Conservation (phyloP, 1,140 invertebrate species). For the Cydia amplana region DNA sequence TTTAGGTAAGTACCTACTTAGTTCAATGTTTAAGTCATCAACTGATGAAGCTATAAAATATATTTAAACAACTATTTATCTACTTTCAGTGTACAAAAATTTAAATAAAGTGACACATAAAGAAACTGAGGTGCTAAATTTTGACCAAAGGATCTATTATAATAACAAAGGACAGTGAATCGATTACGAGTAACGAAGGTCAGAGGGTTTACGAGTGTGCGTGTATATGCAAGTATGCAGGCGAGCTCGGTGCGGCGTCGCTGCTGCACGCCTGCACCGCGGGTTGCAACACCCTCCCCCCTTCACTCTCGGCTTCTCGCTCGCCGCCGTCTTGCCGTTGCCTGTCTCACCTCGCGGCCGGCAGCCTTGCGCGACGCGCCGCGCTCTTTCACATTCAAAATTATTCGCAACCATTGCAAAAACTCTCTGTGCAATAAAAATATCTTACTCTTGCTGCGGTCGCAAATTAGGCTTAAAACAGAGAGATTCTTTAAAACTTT, state of each 20-base stretch:
- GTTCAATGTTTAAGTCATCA: background rate
- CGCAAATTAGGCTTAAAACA: slow-evolving; percentile 65
- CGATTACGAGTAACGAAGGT: slow-evolving; percentile 77
- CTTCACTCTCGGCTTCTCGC: slow-evolving; percentile 76
- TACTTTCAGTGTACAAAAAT: slow-evolving; percentile 5
- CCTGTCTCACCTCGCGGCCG: slow-evolving; percentile 77
- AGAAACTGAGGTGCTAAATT: slow-evolving; percentile 21
- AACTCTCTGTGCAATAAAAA: slow-evolving; percentile 78
- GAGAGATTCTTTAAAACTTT: slow-evolving; percentile 68
- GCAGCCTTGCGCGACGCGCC: slow-evolving; percentile 79
- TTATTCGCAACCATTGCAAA: slow-evolving; percentile 79
- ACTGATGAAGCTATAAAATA: background rate
- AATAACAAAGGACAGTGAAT: slow-evolving; percentile 71
- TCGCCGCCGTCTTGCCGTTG: slow-evolving; percentile 77
- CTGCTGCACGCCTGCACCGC: slow-evolving; percentile 78
- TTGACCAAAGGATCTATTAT: slow-evolving; percentile 41
- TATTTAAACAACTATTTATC: background rate
- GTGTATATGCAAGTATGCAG: slow-evolving; percentile 77
- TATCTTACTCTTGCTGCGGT: slow-evolving; percentile 66
- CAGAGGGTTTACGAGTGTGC: slow-evolving; percentile 72
- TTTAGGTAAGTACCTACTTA: background rate
- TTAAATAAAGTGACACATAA: slow-evolving; percentile 4
- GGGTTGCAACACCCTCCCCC: slow-evolving; percentile 76
- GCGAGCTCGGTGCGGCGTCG: slow-evolving; percentile 78
- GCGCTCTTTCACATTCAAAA: slow-evolving; percentile 79